phyloP scores from a whole-genome alignment of 2,797 vertebrate genomes.

The Phoxinus dragarum region DNA sequence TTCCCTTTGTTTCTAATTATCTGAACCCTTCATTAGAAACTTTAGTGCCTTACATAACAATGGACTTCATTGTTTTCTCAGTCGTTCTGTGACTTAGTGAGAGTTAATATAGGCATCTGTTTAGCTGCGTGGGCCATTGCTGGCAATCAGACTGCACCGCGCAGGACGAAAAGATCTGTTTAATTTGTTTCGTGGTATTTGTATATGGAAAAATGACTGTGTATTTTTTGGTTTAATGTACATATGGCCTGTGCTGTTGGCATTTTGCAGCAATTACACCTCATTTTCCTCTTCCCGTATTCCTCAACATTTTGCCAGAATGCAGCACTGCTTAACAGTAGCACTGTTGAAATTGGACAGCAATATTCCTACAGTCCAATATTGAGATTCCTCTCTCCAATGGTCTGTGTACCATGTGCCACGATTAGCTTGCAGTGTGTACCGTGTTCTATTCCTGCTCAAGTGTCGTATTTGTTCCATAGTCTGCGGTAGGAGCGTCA shows the following conservation, averaged over 20 bases:
- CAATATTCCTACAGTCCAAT: constrained; percentile 26
- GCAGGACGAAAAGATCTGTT: constrained; percentile 1
- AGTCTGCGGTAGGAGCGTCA: background rate
- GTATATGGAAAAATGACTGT: constrained; percentile 12
- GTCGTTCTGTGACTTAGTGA: constrained; percentile 32
- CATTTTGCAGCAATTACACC: background rate
- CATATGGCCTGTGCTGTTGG: background rate
- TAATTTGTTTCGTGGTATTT: constrained; percentile 31
- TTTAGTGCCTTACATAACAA: constrained; percentile 21
- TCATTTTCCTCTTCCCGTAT: constrained; percentile 23
- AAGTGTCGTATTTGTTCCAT: constrained; percentile 16
- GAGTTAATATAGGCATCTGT: constrained; percentile 30
- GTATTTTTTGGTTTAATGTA: constrained; percentile 39
- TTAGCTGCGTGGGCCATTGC: constrained; percentile 21
- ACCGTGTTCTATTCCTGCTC: constrained; percentile 1
- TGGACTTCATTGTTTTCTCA: constrained; percentile 27
- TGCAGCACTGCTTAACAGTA: constrained; percentile 3
- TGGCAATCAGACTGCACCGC: background rate
- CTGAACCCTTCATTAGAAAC: constrained; percentile 22
- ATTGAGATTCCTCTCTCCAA: constrained; percentile 17
- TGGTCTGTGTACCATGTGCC: constrained; percentile 36
- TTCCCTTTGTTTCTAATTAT: constrained; percentile 33
- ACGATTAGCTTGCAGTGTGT: constrained; percentile 22
- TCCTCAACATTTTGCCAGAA: constrained; percentile 28
- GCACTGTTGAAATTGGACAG: constrained; percentile 23